These are phyloP conservation scores for Acipenser oxyrinchus DNA, from an alignment of 2,797 vertebrate species.

Conservation along the genomic window DNA sequence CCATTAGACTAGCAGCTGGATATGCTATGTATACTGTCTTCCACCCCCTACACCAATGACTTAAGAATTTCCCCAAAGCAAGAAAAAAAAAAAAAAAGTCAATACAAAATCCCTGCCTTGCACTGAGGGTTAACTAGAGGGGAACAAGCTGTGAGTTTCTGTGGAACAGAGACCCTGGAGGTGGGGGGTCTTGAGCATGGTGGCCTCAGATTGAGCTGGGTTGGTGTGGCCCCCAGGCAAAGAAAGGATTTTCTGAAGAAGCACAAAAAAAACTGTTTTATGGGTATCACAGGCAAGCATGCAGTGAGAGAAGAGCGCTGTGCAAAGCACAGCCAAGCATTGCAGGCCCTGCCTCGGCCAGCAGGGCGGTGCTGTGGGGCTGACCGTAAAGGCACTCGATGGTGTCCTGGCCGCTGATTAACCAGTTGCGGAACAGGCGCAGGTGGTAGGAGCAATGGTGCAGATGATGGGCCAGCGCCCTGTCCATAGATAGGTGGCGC, in stretches of 20 bases:
- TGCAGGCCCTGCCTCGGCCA: slow-evolving; percentile 28
- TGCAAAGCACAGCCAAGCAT: slow-evolving; percentile 37
- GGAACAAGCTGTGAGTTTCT: no score
- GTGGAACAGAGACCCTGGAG: no score
- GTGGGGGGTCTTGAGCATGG: no score
- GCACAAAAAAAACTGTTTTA: slow-evolving; percentile 28
- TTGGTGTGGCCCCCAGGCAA: not conserved
- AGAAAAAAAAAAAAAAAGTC: no score
- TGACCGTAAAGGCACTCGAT: slow-evolving; percentile 96
- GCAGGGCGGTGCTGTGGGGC: slow-evolving; percentile 46
- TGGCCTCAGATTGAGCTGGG: no score
- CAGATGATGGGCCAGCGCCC: slow-evolving; percentile 88
- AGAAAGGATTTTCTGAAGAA: slow-evolving; percentile 14
- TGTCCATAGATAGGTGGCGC: slow-evolving; percentile 78
- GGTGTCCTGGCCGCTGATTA: slow-evolving; percentile 91
- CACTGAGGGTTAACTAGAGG: no score
- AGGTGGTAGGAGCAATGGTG: slow-evolving; percentile 98
- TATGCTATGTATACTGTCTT: no score
- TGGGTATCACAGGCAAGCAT: slow-evolving; percentile 49
- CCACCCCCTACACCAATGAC: no score
- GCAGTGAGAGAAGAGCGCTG: slow-evolving; percentile 37
- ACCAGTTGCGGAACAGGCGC: slow-evolving; percentile 97
- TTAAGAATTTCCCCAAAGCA: no score
- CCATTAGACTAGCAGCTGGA: no score
- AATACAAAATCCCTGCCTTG: no score